A percentile compares a stretch with the other conserved stretches of the same genome.
Conservation (phyloP, 2,888 invertebrate species). For the Alloplasta piceator region DNA sequence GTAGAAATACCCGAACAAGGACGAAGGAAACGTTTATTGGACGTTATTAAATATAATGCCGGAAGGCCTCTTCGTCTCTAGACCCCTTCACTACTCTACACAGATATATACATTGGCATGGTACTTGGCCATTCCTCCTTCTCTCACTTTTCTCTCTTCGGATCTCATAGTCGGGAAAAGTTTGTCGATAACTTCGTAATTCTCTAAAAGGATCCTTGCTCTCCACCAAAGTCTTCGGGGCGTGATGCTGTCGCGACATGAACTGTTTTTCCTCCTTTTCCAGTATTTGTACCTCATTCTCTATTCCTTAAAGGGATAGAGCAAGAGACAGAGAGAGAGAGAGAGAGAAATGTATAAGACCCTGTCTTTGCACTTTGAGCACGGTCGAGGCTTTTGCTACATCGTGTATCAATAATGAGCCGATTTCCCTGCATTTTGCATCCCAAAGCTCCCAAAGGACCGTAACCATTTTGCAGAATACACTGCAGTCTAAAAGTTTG, state of each 20-base stretch:
- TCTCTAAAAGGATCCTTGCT: constrained; percentile 73
- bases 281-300: constrained; percentile 12
- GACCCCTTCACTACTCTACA: constrained; percentile 26
- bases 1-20: constrained; percentile 55
- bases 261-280: constrained; percentile 24
- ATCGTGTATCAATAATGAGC: constrained; percentile 11
- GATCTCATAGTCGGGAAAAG: constrained; percentile 60
- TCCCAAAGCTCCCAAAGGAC: neutral
- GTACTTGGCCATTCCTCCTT: constrained; percentile 21
- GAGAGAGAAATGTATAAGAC: neutral
- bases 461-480: neutral
- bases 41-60: constrained; percentile 79
- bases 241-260: constrained; percentile 43
- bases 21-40: constrained; percentile 73
- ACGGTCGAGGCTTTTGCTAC: constrained; percentile 18
- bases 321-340: neutral
- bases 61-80: constrained; percentile 68
- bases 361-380: constrained; percentile 14
- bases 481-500: too few relatives aligned
- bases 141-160: constrained; percentile 39
- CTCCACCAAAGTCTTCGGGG: constrained; percentile 37
- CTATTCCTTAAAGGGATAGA: neutral
- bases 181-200: constrained; percentile 79
- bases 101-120: constrained; percentile 17
- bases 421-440: neutral